Evolutionary conservation across 2,797 vertebrate genomes (phyloP).

Genomic region (Neosalanx taihuensis): DNA sequence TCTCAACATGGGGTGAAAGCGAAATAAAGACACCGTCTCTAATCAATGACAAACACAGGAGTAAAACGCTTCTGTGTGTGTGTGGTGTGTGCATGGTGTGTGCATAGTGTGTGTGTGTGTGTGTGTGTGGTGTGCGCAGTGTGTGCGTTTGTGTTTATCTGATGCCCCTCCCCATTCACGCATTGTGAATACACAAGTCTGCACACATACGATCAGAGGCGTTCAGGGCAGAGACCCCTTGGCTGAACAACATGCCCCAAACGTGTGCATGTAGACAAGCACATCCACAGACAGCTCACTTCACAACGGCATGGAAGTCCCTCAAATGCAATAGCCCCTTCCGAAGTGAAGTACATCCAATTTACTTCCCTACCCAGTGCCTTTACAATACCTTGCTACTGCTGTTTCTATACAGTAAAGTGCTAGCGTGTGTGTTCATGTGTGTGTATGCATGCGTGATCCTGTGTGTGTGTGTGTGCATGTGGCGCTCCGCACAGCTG

Average conservation of each 20-base stretch:
- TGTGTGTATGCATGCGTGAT: constrained; percentile 41
- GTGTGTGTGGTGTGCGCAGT: not conserved
- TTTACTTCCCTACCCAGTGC: not conserved
- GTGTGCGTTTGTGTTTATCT: not conserved
- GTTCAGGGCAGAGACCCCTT: constrained; percentile 24
- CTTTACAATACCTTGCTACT: constrained; percentile 10
- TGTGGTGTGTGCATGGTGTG: not conserved
- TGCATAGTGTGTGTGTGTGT: constrained; percentile 7
- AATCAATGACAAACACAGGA: constrained; percentile 97
- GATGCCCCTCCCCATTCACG: not conserved
- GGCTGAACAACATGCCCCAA: constrained; percentile 36
- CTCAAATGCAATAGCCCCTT: not conserved
- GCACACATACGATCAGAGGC: constrained; percentile 27
- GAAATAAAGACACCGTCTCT: constrained; percentile 98
- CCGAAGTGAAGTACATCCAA: constrained; percentile 23
- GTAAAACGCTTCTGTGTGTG: constrained; percentile 54
- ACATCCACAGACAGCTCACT: not conserved
- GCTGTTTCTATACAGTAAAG: constrained; percentile 25
- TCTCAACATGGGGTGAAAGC: constrained; percentile 98
- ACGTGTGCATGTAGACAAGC: not conserved
- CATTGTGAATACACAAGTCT: not conserved
- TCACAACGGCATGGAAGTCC: no score
- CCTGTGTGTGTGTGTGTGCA: not conserved
- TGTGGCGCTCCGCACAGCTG: constrained; percentile 83
- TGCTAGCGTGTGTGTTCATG: constrained; percentile 36